A percentile compares a stretch with the other conserved stretches of the same genome.
These are phyloP conservation scores for Lithosia quadra DNA, from an alignment of 2,888 invertebrate species.

Conservation along the genomic window DNA sequence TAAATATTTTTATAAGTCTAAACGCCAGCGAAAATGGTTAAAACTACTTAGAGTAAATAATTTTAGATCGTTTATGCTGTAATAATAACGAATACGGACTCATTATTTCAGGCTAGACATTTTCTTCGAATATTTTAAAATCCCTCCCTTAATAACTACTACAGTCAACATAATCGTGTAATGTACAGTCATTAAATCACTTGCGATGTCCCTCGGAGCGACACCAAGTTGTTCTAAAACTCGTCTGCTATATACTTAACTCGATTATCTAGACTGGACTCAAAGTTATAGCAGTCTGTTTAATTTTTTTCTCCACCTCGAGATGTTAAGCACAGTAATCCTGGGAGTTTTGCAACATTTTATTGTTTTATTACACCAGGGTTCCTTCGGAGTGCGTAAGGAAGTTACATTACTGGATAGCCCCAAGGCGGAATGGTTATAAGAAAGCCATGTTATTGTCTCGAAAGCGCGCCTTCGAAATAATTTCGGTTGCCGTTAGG, in stretches of 20 bases:
- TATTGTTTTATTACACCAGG: constrained; percentile 72
- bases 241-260: constrained; percentile 52
- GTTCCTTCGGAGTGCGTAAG: constrained; percentile 61
- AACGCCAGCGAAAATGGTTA: constrained; percentile 22
- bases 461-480: constrained; percentile 65
- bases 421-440: constrained; percentile 67
- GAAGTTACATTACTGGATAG: constrained; percentile 66
- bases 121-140: constrained; percentile 40
- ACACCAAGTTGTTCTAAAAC: constrained; percentile 43
- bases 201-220: constrained; percentile 49
- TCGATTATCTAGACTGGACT: constrained; percentile 50
- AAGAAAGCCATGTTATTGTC: constrained; percentile 77
- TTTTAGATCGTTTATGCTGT: constrained; percentile 19
- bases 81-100: constrained; percentile 24
- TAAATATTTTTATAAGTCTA: constrained; percentile 26
- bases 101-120: constrained; percentile 18
- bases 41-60: constrained; percentile 16
- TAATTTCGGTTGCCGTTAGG: constrained; percentile 71
- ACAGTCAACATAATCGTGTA: constrained; percentile 47
- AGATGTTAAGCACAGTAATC: constrained; percentile 65
- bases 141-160: constrained; percentile 46
- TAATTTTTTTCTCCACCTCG: constrained; percentile 50
- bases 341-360: constrained; percentile 68
- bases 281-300: constrained; percentile 52
- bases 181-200: constrained; percentile 52